A percentile compares a stretch with the other conserved stretches of the same genome.
Conservation (phyloP, 2,797 vertebrate species). For the Lagodon rhomboides region DNA sequence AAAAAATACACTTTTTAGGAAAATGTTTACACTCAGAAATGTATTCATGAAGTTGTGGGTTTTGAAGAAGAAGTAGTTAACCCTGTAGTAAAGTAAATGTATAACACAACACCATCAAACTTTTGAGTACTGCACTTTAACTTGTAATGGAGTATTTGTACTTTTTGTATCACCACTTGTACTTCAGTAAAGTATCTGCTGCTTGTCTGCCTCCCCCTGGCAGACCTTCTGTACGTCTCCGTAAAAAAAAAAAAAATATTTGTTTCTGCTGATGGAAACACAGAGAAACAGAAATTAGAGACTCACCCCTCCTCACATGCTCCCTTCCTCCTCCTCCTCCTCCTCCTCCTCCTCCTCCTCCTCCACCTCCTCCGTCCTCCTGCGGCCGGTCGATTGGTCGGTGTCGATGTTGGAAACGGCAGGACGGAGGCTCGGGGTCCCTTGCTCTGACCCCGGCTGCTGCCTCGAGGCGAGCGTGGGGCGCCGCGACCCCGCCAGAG, state of each 20-base stretch:
- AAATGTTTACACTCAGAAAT: background rate
- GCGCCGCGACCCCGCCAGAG: conserved; percentile 50
- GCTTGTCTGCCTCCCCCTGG: background rate
- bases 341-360: conserved; percentile 16
- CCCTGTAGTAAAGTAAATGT: background rate
- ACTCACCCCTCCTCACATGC: conserved; percentile 17
- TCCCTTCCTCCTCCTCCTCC: background rate
- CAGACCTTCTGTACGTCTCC: background rate
- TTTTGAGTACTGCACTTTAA: background rate
- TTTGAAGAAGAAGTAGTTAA: background rate
- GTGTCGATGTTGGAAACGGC: conserved; percentile 65
- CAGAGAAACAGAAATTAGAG: conserved; percentile 36
- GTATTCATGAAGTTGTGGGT: too few species aligned
- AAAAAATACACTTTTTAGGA: background rate
- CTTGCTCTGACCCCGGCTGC: conserved; percentile 69
- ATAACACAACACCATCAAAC: background rate
- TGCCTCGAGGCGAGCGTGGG: conserved; percentile 61
- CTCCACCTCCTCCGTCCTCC: conserved; percentile 32
- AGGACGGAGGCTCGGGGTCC: conserved; percentile 60
- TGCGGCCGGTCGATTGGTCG: conserved; percentile 55
- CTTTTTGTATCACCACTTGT: background rate
- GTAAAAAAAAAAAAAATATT: conserved; percentile 20
- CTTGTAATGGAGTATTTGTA: background rate
- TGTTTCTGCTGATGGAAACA: conserved; percentile 47
- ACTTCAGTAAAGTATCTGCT: background rate